Evolutionary conservation across 1,140 invertebrate genomes (phyloP).

Genomic region (Pachyrhynchus sulphureomaculatus): DNA sequence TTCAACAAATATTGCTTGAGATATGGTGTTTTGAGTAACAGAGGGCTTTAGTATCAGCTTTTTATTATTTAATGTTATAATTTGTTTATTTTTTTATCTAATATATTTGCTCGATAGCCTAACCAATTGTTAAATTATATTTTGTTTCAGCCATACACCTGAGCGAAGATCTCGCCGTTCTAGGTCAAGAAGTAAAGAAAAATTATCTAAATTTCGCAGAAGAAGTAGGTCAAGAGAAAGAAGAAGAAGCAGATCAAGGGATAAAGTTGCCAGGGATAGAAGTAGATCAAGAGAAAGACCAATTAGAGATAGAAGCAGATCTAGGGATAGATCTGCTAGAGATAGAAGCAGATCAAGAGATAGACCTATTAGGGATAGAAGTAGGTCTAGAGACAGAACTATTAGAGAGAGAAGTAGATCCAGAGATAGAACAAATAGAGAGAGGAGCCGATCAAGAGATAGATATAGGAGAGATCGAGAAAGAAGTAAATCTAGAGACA

Average conservation of each 20-base stretch:
- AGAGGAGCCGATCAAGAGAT: constrained; percentile 24
- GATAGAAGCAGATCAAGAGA: constrained; percentile 30
- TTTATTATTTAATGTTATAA: too few species aligned
- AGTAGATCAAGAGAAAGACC: constrained; percentile 23
- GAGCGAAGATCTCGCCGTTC: constrained; percentile 40
- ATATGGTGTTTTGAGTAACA: too few species aligned
- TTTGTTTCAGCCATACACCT: constrained; percentile 13
- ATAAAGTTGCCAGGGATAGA: too few species aligned
- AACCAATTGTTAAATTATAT: background rate
- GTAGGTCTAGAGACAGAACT: constrained; percentile 17
- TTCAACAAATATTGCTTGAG: too few species aligned
- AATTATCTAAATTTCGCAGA: constrained; percentile 34
- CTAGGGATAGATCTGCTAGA: too few species aligned
- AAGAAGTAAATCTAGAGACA: constrained; percentile 15
- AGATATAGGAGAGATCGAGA: constrained; percentile 21
- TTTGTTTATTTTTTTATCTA: too few species aligned
- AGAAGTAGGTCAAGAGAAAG: constrained; percentile 33
- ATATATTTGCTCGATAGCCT: too few species aligned
- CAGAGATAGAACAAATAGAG: constrained; percentile 15
- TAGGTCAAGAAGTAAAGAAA: constrained; percentile 43
- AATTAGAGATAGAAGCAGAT: constrained; percentile 18
- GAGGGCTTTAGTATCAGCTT: too few species aligned
- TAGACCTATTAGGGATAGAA: background rate
- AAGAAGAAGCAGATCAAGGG: constrained; percentile 28
- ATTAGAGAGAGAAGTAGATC: constrained; percentile 22